phyloP scores from a whole-genome alignment of 2,113 vertebrate genomes.

The Osmerus mordax region DNA sequence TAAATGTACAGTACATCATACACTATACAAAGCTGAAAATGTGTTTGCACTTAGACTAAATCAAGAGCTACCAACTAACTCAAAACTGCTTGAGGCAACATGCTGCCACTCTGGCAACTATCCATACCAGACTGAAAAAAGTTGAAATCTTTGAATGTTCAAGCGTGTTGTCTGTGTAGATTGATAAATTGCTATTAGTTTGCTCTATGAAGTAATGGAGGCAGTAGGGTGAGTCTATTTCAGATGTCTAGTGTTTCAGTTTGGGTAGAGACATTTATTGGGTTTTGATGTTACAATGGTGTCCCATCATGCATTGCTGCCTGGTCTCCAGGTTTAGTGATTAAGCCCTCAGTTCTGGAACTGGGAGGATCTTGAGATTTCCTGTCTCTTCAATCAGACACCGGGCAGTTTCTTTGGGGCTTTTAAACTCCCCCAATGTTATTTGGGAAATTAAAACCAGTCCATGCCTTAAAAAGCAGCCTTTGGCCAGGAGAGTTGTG shows the following conservation, averaged over 20 bases:
- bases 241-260: slow-evolving; percentile 9
- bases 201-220: slow-evolving; percentile 1
- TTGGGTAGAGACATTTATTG: neutral
- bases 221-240: neutral
- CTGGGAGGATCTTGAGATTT: slow-evolving; percentile 31
- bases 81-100: slow-evolving; percentile 26
- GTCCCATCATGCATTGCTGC: slow-evolving; percentile 12
- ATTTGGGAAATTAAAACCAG: slow-evolving; percentile 32
- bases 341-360: slow-evolving; percentile 3
- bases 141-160: slow-evolving; percentile 40
- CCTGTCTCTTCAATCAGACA: slow-evolving; percentile 28
- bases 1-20: slow-evolving; percentile 13
- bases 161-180: neutral
- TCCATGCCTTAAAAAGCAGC: slow-evolving; percentile 6
- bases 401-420: slow-evolving; percentile 25
- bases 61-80: slow-evolving; percentile 34
- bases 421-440: slow-evolving; percentile 26
- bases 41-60: slow-evolving; percentile 41
- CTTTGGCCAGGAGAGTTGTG: neutral
- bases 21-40: slow-evolving; percentile 33
- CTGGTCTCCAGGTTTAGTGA: neutral
- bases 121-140: slow-evolving; percentile 35
- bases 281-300: neutral
- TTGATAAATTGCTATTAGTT: slow-evolving; percentile 4
- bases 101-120: slow-evolving; percentile 34